Percentiles rank a stretch among this genome's conserved stretches.
phyloP scores from a whole-genome alignment of 2,113 vertebrate genomes.

The Pionites leucogaster region DNA sequence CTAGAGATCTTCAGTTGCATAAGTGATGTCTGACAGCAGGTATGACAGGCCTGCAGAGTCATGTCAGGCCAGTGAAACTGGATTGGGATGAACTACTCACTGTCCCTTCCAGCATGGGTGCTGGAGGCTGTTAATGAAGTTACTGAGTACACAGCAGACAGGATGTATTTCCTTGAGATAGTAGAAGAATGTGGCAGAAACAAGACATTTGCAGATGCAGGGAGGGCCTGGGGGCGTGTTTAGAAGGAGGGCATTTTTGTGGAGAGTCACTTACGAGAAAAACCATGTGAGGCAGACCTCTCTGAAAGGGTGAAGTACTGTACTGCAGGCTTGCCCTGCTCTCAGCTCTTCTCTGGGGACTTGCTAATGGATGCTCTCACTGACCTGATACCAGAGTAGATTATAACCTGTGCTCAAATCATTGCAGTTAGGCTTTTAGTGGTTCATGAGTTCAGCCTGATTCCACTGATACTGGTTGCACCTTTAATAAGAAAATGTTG shows the following conservation, averaged over 20 bases:
- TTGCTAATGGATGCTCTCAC: neutral
- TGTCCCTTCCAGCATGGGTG: neutral
- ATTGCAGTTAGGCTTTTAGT: neutral
- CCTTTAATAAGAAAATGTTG: neutral
- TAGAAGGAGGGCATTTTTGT: neutral
- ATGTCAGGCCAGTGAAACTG: neutral
- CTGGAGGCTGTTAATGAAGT: neutral
- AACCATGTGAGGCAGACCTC: no score
- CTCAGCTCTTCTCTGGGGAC: neutral
- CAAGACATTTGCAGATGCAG: neutral
- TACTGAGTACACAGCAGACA: neutral
- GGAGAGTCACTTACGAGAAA: neutral
- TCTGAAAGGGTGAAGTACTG: neutral
- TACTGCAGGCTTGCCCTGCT: neutral
- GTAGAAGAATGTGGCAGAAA: neutral
- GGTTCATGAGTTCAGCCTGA: neutral
- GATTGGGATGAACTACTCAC: neutral
- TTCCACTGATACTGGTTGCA: neutral
- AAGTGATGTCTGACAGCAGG: neutral
- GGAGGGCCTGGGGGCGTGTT: neutral
- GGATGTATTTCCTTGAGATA: neutral
- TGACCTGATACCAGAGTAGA: neutral
- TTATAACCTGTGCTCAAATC: neutral
- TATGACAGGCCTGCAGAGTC: neutral
- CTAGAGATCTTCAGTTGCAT: neutral